A percentile compares a stretch with the other conserved stretches of the same genome.
Conservation (phyloP, 2,888 invertebrate genomes). For the Leuctra nigra region DNA sequence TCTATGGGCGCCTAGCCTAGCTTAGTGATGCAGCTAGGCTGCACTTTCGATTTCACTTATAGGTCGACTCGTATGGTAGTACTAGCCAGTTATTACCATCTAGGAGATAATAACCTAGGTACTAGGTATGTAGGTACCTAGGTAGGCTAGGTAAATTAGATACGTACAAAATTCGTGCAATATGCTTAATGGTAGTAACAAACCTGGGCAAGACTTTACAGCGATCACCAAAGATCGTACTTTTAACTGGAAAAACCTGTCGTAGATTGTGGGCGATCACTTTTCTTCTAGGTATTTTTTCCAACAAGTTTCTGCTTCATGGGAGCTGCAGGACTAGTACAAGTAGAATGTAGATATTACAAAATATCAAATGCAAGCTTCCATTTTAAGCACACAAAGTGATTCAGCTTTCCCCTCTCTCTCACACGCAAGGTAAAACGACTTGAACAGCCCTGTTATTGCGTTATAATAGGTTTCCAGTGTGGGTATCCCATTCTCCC, state of each 20-base stretch:
- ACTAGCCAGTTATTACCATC: no score
- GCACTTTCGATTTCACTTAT: no score
- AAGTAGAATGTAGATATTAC: background rate
- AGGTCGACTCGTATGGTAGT: no score
- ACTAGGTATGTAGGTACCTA: no score
- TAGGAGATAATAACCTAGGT: no score
- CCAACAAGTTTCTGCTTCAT: background rate
- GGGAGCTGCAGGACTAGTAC: no score
- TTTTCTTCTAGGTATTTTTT: background rate
- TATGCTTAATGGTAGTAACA: no score
- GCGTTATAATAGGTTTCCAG: conserved; percentile 21
- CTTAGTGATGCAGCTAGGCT: no score
- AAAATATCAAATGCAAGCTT: conserved; percentile 16
- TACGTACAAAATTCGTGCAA: no score
- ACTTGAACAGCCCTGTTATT: conserved; percentile 16
- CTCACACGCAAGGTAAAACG: background rate
- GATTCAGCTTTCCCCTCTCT: conserved; percentile 26
- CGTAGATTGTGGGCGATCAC: background rate
- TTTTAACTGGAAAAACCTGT: background rate
- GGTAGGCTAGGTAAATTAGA: no score
- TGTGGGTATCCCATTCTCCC: conserved; percentile 13
- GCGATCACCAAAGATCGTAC: background rate
- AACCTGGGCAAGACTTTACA: background rate
- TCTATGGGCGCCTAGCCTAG: no score
- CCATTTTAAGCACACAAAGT: conserved; percentile 21